Evolutionary conservation across 53 echinoderm and acorn worm species (phyloP), one percentile per base, ranked within the genome.

Genomic region (Actinopyga echinites): DNA sequence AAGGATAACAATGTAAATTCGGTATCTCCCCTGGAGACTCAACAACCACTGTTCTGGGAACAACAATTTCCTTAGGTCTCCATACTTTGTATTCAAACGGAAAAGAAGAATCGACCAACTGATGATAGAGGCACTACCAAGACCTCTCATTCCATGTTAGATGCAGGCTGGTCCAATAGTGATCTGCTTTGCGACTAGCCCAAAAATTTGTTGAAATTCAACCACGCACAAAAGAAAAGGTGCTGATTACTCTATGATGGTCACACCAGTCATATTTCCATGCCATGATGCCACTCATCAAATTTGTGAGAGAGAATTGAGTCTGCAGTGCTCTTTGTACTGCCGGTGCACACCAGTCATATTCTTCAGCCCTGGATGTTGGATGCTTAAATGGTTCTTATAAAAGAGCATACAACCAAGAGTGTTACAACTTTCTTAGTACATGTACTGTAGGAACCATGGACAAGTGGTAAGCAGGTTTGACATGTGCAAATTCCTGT

Each of bases 281-380:
- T 84, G 4, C n/a, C n/a, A n/a, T n/a, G n/a, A n/a, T n/a, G n/a
- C 34, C 85, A 62, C 32, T 85, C 36, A 75, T 75, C 13, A 60
- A 85, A 32, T 85, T 62, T 73, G 85, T 74, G 4, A 56, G 28
- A 42, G 26, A 85, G 6, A 38, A 26, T 19, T 57, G 74, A 22
- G 74, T 75, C n/a, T n/a, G n/a, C n/a, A 17, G 2, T 85, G 29
- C 45, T 85, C 21, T 85, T 85, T 43, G 77, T 84, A 15, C 69
- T 36, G n/a, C n/a, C n/a, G n/a, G n/a, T n/a, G n/a, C n/a, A n/a
- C n/a, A n/a, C n/a, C n/a, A n/a, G n/a, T n/a, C 84, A 84, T 19
- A 57, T 85, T 36, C n/a, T 85, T 10, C 85, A 63, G 78, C 85
- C 85, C 40, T 62, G n/a, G 85, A 85, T 61, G n/a, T 85, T 19